A percentile compares a stretch with the other conserved stretches of the same genome.
Conservation (phyloP, 1,140 invertebrate genomes). For the Episyrphus balteatus region DNA sequence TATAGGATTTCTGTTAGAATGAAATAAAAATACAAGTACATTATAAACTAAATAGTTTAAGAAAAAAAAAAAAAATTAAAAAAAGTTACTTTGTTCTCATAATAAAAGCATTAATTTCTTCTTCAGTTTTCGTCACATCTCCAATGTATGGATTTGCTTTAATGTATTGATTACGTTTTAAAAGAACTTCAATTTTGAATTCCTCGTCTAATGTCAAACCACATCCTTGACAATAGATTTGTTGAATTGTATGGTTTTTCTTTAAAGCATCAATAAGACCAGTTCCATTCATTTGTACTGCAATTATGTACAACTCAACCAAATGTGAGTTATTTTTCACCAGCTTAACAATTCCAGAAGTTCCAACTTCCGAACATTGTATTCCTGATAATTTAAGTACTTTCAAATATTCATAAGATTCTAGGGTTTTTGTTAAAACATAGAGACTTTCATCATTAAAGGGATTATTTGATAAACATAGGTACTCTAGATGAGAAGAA, state of each 20-base stretch:
- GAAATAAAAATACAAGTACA: no score
- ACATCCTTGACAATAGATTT: slow-evolving; percentile 20
- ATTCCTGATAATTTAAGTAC: slow-evolving; percentile 14
- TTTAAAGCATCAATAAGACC: slow-evolving; percentile 9
- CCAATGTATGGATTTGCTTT: slow-evolving; percentile 5
- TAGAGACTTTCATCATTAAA: slow-evolving; percentile 6
- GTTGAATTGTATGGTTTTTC: slow-evolving; percentile 5
- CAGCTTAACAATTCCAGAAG: slow-evolving; percentile 3
- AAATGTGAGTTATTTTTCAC: slow-evolving; percentile 13
- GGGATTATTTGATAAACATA: no score
- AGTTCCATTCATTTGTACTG: slow-evolving; percentile 9
- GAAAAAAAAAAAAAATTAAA: no score
- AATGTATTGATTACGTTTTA: slow-evolving; percentile 19
- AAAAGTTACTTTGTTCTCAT: slow-evolving; percentile 5
- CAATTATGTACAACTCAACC: slow-evolving; percentile 13
- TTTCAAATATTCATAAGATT: slow-evolving; percentile 13
- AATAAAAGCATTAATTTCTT: slow-evolving; percentile 1
- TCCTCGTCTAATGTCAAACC: slow-evolving; percentile 12
- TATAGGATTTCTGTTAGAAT: no score
- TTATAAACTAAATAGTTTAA: no score
- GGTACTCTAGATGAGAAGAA: no score
- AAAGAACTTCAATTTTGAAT: slow-evolving; percentile 18
- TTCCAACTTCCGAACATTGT: neutral
- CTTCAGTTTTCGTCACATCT: slow-evolving; percentile 6
- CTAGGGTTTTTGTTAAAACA: slow-evolving; percentile 4